Conservation (phyloP, 92 coral and sea anemone species). For the Phenganax stokvisi region DNA sequence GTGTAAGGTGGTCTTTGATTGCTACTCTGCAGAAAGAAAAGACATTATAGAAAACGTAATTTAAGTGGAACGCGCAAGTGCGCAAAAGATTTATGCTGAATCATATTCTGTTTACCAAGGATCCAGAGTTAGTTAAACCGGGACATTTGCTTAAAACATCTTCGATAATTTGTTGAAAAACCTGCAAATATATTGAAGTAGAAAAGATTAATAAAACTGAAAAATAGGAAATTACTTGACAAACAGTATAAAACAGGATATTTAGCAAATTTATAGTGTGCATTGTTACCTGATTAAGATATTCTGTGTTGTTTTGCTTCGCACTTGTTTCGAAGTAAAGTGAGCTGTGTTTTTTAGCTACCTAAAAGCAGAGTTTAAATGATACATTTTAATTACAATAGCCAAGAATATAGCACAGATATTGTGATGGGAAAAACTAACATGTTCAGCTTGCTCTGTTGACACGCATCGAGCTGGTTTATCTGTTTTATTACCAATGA, state of each 20-base stretch:
- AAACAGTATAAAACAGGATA: too few relatives aligned
- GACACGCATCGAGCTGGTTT: conserved; percentile 30
- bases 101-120: neutral
- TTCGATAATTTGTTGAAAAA: conserved; percentile 6
- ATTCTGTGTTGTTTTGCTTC: conserved; percentile 8
- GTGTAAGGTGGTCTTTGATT: neutral
- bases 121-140: neutral
- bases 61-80: too few relatives aligned
- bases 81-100: too few relatives aligned
- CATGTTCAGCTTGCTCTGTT: conserved; percentile 45
- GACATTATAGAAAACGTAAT: neutral
- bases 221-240: too few relatives aligned
- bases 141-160: neutral
- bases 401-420: neutral
- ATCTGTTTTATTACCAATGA: conserved; percentile 49
- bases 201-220: neutral
- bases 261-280: neutral
- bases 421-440: neutral
- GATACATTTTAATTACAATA: neutral
- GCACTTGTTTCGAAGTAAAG: conserved; percentile 48
- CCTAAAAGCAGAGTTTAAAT: neutral
- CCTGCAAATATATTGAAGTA: neutral
- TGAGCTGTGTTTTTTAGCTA: conserved; percentile 17
- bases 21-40: neutral
- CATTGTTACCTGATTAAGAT: conserved; percentile 29